A percentile compares a stretch with the other conserved stretches of the same genome.
These are phyloP conservation scores for Cotesia chilonis DNA, from an alignment of 1,140 invertebrate species.

Conservation along the genomic window DNA sequence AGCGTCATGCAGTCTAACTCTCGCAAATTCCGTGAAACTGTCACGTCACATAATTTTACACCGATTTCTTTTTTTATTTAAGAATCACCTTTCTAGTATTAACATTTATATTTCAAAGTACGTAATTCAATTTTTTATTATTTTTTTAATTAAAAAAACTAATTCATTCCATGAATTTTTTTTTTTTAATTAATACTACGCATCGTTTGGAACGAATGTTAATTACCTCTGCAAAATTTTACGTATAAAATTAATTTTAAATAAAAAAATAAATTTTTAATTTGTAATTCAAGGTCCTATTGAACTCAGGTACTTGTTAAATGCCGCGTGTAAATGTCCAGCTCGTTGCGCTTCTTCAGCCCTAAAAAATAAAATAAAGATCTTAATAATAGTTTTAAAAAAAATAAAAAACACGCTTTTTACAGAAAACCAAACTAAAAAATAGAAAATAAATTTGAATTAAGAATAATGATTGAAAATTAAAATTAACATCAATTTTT, in stretches of 20 bases:
- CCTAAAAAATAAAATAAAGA: conserved; percentile 37
- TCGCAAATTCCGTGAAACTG: not conserved
- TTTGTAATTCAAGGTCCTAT: conserved; percentile 43
- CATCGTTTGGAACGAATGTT: too few relatives aligned
- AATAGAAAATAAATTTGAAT: too few relatives aligned
- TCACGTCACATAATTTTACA: conserved; percentile 4
- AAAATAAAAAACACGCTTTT: too few relatives aligned
- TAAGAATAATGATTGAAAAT: too few relatives aligned
- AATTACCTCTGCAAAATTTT: not conserved
- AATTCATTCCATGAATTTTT: too few relatives aligned
- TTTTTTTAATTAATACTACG: too few relatives aligned
- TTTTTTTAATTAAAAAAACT: not conserved
- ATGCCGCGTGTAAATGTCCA: conserved; percentile 57
- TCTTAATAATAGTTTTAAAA: too few relatives aligned
- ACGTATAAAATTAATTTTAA: not conserved
- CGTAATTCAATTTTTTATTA: not conserved
- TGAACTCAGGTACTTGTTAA: conserved; percentile 57
- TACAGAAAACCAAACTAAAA: too few relatives aligned
- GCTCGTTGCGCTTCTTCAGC: conserved; percentile 57
- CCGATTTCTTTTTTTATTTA: not conserved
- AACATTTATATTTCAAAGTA: too few relatives aligned
- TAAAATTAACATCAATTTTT: too few relatives aligned
- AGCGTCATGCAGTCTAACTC: too few relatives aligned
- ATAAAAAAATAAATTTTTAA: conserved; percentile 14
- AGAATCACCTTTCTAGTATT: too few relatives aligned